A percentile compares a stretch with the other conserved stretches of the same genome.
phyloP scores from a whole-genome alignment of 2,797 vertebrate genomes.

The Sebastes steindachneri region DNA sequence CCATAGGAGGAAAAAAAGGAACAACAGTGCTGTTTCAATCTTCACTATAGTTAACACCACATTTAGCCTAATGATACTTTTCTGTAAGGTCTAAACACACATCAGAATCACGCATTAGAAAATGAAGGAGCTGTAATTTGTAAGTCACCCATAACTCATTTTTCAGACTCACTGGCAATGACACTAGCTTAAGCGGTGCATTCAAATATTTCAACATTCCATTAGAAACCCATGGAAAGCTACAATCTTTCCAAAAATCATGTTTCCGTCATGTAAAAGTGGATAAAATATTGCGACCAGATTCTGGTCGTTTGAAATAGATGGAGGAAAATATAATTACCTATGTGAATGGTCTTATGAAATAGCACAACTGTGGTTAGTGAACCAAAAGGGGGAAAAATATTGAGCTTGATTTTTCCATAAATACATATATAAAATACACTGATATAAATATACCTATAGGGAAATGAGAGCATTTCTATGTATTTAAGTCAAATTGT shows the following conservation, averaged over 20 bases:
- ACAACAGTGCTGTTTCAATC: constrained; percentile 39
- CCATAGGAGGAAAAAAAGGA: constrained; percentile 36
- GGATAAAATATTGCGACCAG: constrained; percentile 58
- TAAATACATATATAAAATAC: constrained; percentile 56
- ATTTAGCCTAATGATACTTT: constrained; percentile 42
- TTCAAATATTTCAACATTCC: constrained; percentile 56
- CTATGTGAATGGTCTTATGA: constrained; percentile 22
- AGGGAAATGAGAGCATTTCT: constrained; percentile 20
- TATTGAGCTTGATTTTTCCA: constrained; percentile 19
- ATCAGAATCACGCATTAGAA: constrained; percentile 38
- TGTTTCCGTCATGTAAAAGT: constrained; percentile 53
- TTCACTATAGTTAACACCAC: constrained; percentile 40
- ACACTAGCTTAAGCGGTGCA: constrained; percentile 42
- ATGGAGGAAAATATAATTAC: constrained; percentile 33
- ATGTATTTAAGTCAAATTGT: constrained; percentile 19
- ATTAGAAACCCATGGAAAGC: constrained; percentile 57
- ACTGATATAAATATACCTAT: constrained; percentile 53
- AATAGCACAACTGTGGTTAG: constrained; percentile 27
- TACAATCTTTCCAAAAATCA: constrained; percentile 54
- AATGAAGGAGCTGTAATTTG: constrained; percentile 36
- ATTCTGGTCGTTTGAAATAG: constrained; percentile 56
- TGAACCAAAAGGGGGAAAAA: constrained; percentile 15
- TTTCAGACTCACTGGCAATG: constrained; percentile 42
- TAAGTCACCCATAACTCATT: constrained; percentile 23
- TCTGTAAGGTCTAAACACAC: constrained; percentile 50